Percentiles rank a stretch among this genome's conserved stretches.
These are phyloP conservation scores for Empis livida DNA, from an alignment of 2,888 invertebrate species.

Conservation along the genomic window DNA sequence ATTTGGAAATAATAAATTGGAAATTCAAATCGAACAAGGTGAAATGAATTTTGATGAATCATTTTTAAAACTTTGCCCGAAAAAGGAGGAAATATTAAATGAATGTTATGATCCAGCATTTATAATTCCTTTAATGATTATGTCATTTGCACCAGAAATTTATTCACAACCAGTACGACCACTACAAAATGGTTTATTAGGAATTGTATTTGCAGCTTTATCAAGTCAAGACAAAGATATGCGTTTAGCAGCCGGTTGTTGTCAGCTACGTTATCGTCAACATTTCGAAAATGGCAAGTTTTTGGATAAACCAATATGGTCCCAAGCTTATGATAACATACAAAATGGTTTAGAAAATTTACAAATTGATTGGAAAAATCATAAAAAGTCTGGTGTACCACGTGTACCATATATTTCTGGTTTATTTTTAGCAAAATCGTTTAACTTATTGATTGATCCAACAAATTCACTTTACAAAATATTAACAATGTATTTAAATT, in stretches of 20 bases:
- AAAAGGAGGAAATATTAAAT: conserved; percentile 23
- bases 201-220: conserved; percentile 55
- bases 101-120: conserved; percentile 72
- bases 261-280: conserved; percentile 57
- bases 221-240: conserved; percentile 52
- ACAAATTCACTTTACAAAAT: conserved; percentile 62
- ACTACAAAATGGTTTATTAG: conserved; percentile 54
- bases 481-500: conserved; percentile 63
- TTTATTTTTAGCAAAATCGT: conserved; percentile 28
- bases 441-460: conserved; percentile 60
- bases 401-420: conserved; percentile 29
- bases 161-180: conserved; percentile 58
- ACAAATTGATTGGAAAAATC: conserved; percentile 25
- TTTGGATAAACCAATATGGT: conserved; percentile 32
- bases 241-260: conserved; percentile 59
- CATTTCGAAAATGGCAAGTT: conserved; percentile 56
- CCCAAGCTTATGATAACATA: conserved; percentile 32
- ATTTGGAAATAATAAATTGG: conserved; percentile 26
- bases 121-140: conserved; percentile 61
- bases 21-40: conserved; percentile 24
- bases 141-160: conserved; percentile 61
- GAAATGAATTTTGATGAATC: conserved; percentile 15
- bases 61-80: conserved; percentile 26
- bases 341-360: conserved; percentile 28
- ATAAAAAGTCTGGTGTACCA: conserved; percentile 30